Base-by-base conservation (phyloP, 2,888 invertebrate genomes). In the Andrena praecox region DNA sequence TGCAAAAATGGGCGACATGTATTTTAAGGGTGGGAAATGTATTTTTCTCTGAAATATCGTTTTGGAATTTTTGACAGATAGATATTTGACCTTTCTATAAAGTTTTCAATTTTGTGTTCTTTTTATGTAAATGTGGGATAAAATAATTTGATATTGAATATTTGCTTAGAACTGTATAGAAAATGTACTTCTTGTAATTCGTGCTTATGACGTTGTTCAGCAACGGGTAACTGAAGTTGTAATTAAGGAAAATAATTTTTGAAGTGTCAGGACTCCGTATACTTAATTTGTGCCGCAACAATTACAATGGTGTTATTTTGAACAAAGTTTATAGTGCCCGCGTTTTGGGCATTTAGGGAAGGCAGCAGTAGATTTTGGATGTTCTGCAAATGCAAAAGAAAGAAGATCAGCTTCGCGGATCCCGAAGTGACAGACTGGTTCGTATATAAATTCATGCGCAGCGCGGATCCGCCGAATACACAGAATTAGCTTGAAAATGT, bases 351-450 rank as follows among this genome's bases (percentile, higher is more conserved):
- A 4, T 68, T 48, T 64, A 82, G 82, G 33, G 52, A 64, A 20
- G 24, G 16, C 24, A 50, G 42, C 1, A 20, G 8, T 4, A 63
- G 33, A 42, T 8, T 35, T 12, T 64, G 20, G 84, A 71, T 27
- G 20, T 5, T 42, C 8, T 63, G 48, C 52, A 78, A 73, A 16
- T 48, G 27, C 16, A 73, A 67, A 24, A 52, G 42, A 6, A 86
- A 71, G 77, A 90, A 78, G 56, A 88, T 92, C n/a, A 75, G 74
- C 7, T 91, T 92, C 62, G 76, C 80, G 64, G 85, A 90, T 85
- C 92, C 92, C 0, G 90, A 89, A 76, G 89, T 91, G 27, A 83
- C 90, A 10, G 84, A 88, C 31, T 86, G 82, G 74, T 89, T 86
- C 70, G 79, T 86, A 71, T 91, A 91, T 60, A 81, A 48, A 66